These are phyloP conservation scores for Miniopterus natalensis DNA, from an alignment of 2,113 vertebrate genomes.

Conservation along the genomic window DNA sequence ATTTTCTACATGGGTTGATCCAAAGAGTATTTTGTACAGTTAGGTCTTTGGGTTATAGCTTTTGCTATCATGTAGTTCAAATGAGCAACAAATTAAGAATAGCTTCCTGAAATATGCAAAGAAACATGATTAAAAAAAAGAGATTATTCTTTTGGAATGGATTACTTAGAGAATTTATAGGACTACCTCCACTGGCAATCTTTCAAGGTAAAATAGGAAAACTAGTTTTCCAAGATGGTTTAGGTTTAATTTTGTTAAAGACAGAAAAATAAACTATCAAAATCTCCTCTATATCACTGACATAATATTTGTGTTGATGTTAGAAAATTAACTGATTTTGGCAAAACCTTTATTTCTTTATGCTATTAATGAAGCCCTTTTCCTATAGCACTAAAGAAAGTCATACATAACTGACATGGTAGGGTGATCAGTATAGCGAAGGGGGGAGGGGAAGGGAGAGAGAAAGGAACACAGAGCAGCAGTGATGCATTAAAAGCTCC, in stretches of 20 bases:
- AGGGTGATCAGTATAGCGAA: background rate
- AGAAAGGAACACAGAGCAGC: background rate
- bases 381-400: background rate
- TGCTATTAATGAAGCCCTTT: background rate
- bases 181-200: background rate
- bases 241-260: slow-evolving; percentile 47
- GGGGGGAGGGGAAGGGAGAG: background rate
- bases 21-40: background rate
- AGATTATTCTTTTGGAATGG: background rate
- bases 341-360: background rate
- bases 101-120: background rate
- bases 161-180: background rate
- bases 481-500: background rate
- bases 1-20: slow-evolving; percentile 33
- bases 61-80: slow-evolving; percentile 9
- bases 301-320: background rate
- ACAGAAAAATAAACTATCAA: slow-evolving; percentile 1
- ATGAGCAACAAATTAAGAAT: background rate
- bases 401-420: background rate
- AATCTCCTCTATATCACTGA: background rate
- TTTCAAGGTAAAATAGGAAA: slow-evolving; percentile 53
- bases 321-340: background rate
- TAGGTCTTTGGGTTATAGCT: slow-evolving; percentile 34
- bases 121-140: slow-evolving; percentile 26
- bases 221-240: background rate